Evolutionary conservation across 2,797 vertebrate species (phyloP).

Genomic region (Phataginus tetradactyla): DNA sequence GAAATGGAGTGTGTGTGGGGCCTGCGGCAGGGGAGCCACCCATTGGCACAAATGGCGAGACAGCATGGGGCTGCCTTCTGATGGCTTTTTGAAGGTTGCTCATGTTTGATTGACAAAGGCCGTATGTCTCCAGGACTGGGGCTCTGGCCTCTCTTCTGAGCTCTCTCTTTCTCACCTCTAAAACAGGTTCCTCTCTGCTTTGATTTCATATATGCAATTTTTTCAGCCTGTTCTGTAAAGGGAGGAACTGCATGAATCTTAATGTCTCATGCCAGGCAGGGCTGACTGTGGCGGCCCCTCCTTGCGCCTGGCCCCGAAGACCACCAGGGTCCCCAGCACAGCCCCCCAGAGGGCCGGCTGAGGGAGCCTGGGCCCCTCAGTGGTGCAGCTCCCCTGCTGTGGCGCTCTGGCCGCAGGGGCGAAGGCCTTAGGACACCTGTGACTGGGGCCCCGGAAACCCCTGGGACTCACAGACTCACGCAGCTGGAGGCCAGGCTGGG

Average conservation of each 20-base stretch:
- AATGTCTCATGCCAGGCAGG: neutral
- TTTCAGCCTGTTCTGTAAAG: neutral
- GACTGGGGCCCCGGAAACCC: neutral
- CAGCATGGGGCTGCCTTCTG: constrained; percentile 31
- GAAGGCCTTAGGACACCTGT: neutral
- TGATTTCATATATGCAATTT: neutral
- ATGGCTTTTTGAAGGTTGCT: constrained; percentile 44
- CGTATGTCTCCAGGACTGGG: neutral
- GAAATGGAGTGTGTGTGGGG: neutral
- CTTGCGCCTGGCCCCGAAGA: neutral
- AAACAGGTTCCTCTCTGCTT: neutral
- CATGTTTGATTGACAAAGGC: constrained; percentile 38
- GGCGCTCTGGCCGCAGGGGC: neutral
- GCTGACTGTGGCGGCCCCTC: rapidly evolving
- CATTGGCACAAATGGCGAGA: neutral
- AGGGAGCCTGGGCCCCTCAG: neutral
- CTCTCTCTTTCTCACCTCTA: neutral
- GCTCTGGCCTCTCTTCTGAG: neutral
- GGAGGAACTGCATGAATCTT: rapidly evolving
- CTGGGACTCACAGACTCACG: neutral
- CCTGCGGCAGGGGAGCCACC: neutral
- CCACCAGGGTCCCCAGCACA: neutral
- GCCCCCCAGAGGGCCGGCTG: neutral
- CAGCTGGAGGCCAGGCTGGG: neutral
- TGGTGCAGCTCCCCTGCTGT: neutral